phyloP scores from a whole-genome alignment of 2,113 vertebrate genomes.

The Hassar affinis region DNA sequence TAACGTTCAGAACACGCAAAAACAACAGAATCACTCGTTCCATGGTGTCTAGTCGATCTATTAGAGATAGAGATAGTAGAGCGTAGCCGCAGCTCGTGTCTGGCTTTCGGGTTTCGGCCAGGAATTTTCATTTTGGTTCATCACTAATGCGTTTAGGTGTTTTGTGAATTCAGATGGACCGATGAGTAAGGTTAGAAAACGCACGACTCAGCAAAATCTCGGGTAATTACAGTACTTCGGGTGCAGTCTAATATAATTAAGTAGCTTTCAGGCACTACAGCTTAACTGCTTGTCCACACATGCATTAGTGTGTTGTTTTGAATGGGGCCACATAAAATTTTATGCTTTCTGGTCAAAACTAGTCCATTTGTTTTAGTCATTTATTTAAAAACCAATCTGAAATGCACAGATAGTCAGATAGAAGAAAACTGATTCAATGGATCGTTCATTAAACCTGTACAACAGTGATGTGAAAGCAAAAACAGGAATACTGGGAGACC shows the following conservation, averaged over 20 bases:
- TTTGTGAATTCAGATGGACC: conserved; percentile 1
- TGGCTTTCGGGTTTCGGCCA: background rate
- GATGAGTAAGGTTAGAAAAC: background rate
- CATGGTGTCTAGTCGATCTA: too few species aligned
- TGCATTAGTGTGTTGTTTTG: background rate
- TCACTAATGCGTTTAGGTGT: conserved; percentile 3
- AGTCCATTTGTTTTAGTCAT: background rate
- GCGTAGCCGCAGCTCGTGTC: background rate
- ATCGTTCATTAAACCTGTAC: background rate
- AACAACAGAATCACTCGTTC: background rate
- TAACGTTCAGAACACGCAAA: background rate
- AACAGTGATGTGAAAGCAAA: background rate
- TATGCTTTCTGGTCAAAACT: background rate
- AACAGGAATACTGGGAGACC: background rate
- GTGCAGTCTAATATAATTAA: conserved; percentile 24
- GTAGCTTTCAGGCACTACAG: conserved; percentile 21
- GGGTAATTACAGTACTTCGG: conserved; percentile 4
- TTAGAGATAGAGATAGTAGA: too few species aligned
- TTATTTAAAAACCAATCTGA: background rate
- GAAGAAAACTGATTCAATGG: background rate
- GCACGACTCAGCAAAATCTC: background rate
- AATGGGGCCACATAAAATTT: background rate
- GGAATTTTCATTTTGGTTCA: conserved; percentile 1
- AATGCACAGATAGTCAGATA: background rate
- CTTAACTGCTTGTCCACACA: conserved; percentile 13